A percentile compares a stretch with the other conserved stretches of the same genome.
Conservation (phyloP, 2,888 invertebrate genomes). For the Ethmia dodecea region DNA sequence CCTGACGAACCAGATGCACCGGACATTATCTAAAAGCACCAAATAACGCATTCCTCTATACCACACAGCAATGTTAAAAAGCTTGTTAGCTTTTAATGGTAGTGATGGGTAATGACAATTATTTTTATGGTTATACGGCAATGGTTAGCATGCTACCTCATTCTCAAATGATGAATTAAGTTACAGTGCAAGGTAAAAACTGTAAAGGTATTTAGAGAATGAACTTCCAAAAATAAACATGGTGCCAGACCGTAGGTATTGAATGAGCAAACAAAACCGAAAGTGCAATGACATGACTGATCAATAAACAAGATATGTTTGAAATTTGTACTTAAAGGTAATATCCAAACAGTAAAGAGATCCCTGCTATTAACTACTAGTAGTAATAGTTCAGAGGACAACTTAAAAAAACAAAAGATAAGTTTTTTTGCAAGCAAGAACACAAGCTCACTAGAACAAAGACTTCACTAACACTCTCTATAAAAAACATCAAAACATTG, state of each 20-base stretch:
- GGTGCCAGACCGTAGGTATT: slow-evolving; percentile 3
- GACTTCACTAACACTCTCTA: slow-evolving; percentile 30
- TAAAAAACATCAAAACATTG: slow-evolving; percentile 15
- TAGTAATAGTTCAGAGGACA: no score
- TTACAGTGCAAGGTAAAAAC: no score
- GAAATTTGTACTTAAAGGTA: no score
- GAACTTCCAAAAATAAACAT: slow-evolving; percentile 12
- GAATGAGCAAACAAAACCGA: slow-evolving; percentile 10
- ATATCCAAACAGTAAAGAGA: no score
- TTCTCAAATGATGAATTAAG: neutral
- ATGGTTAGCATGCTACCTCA: no score
- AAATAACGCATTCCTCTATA: slow-evolving; percentile 54
- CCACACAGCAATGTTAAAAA: slow-evolving; percentile 44
- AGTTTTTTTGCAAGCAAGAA: no score
- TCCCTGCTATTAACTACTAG: no score
- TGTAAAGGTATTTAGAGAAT: no score
- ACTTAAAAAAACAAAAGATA: no score
- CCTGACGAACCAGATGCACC: slow-evolving; percentile 80
- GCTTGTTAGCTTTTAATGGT: slow-evolving; percentile 20
- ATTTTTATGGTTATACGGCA: no score
- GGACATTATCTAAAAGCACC: slow-evolving; percentile 76
- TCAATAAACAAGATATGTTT: slow-evolving; percentile 6
- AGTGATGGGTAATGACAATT: no score
- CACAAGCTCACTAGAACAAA: slow-evolving; percentile 56
- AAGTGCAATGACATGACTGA: slow-evolving; percentile 14